Percentiles rank a stretch among this genome's conserved stretches.
Evolutionary conservation across 2,888 invertebrate genomes (phyloP).

Genomic region (Rhagium mordax): DNA sequence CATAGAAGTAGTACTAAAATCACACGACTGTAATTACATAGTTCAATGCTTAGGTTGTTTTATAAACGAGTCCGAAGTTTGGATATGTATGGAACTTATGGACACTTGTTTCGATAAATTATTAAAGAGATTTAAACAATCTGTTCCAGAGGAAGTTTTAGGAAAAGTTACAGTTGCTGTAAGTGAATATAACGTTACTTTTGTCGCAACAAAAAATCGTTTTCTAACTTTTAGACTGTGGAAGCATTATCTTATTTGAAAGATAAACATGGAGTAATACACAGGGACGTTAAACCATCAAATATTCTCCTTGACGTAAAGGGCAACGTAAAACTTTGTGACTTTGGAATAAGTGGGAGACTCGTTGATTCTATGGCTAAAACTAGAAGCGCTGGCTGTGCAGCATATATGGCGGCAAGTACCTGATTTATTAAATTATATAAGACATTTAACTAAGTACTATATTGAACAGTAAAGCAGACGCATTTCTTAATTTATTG

Average conservation of each 20-base stretch:
- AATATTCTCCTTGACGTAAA: constrained; percentile 97
- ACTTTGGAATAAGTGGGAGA: constrained; percentile 99
- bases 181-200: constrained; percentile 58
- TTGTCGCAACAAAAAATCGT: neutral
- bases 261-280: constrained; percentile 96
- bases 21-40: constrained; percentile 97
- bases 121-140: constrained; percentile 85
- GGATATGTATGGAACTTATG: constrained; percentile 99
- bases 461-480: too few relatives aligned
- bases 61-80: constrained; percentile 97
- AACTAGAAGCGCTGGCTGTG: constrained; percentile 96
- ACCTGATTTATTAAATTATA: too few relatives aligned
- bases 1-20: constrained; percentile 97
- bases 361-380: constrained; percentile 98
- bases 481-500: too few relatives aligned
- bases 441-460: too few relatives aligned
- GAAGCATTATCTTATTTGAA: constrained; percentile 98
- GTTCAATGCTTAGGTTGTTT: constrained; percentile 98
- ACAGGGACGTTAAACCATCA: constrained; percentile 98
- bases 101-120: constrained; percentile 98
- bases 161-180: constrained; percentile 98
- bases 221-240: constrained; percentile 80
- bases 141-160: constrained; percentile 96
- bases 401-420: constrained; percentile 98
- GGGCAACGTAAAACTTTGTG: constrained; percentile 97